These are phyloP conservation scores for Isaurus tuberculatus DNA, from an alignment of 92 coral and sea anemone species.

Conservation along the genomic window DNA sequence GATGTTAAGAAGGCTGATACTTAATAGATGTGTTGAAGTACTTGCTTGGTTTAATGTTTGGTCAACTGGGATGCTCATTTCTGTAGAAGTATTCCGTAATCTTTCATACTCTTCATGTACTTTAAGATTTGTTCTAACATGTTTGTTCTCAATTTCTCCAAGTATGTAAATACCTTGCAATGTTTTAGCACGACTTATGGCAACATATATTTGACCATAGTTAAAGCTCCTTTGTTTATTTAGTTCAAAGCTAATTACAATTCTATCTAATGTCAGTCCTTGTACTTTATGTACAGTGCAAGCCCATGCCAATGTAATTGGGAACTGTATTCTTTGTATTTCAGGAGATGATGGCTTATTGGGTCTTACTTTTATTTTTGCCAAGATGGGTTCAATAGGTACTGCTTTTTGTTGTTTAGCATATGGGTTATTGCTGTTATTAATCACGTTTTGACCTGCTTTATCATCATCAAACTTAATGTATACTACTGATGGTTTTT, in stretches of 20 bases:
- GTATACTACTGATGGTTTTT: conserved; percentile 52
- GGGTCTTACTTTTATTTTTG: no score
- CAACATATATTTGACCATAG: conserved; percentile 66
- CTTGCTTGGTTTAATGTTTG: conserved; percentile 17
- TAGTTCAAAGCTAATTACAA: conserved; percentile 56
- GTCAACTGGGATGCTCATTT: no score
- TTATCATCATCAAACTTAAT: conserved; percentile 44
- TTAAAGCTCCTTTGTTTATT: conserved; percentile 54
- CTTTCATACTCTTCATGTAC: no score
- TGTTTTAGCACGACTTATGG: conserved; percentile 53
- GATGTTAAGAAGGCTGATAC: conserved; percentile 44
- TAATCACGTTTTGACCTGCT: conserved; percentile 62
- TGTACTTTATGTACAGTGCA: no score
- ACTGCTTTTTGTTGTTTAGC: conserved; percentile 54
- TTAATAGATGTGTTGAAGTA: conserved; percentile 37
- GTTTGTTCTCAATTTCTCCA: conserved; percentile 53
- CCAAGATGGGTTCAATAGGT: no score
- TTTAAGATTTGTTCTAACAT: conserved; percentile 60
- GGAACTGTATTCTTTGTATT: no score
- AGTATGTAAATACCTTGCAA: conserved; percentile 59
- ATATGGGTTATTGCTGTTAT: conserved; percentile 47
- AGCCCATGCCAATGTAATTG: no score
- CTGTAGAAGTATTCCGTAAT: conserved; percentile 22
- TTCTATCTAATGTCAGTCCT: conserved; percentile 55
- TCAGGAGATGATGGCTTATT: no score